Base-by-base conservation (phyloP, 2,888 invertebrate genomes). In the Hirtodrosophila trivittata region DNA sequence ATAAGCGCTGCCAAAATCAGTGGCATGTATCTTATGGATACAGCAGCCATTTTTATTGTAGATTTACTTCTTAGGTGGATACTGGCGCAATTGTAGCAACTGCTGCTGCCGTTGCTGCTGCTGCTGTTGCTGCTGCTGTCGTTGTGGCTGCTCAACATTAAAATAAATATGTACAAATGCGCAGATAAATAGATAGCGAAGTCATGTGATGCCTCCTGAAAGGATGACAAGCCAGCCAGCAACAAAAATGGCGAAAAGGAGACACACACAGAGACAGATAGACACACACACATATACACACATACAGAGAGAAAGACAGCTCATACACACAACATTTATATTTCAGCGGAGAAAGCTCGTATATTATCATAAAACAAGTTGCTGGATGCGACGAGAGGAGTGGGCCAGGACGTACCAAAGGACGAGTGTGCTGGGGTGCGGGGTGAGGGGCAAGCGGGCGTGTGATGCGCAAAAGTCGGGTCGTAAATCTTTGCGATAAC, bases 401-500 rank as follows among this genome's bases (percentile, higher is more conserved):
- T 59, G 8, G 14, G 16, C 8, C 18, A 28, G 42, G 32, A 43
- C 62, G 45, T 54, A 63, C 56, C 50, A 12, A 14, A 33, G 6
- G 32, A 35, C 7, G 6, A 16, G 25, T 12, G 18, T 7, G 62
- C 51, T 43, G 33, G 25, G 25, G 38, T 9, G 35, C 41, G 0
- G 18, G 18, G 35, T 45, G 12, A 28, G 45, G n/a, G 7, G 51
- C 12, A 25, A 47, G 56, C 50, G 65, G 74, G 75, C 82, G 85
- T 88, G 89, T 89, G 90, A 90, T 90, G 89, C 90, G 89, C 88
- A 90, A 91, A 82, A 91, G 91, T 91, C 91, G 89, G 89, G 89
- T 91, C 91, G 90, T 91, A 91, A 91, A 91, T 91, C 91, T 91
- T 91, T 80, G 75, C 89, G 91, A 91, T 91, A 91, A 91, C 90